Base-by-base conservation (phyloP, 2,888 invertebrate species). In the Aphodius granarius region DNA sequence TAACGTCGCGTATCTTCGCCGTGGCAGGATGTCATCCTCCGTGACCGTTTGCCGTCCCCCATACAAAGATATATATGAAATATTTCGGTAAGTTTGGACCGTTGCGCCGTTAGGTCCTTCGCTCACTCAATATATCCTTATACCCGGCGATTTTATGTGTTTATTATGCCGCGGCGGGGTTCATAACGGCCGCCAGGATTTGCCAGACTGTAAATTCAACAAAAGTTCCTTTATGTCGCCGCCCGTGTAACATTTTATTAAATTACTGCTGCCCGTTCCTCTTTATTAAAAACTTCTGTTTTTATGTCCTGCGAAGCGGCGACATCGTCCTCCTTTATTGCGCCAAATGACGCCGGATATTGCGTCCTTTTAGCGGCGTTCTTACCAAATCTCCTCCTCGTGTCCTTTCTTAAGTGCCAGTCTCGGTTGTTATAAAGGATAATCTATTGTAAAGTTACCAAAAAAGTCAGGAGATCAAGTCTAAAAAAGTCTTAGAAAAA, bases 81-180 rank as follows among this genome's bases (percentile, higher is more conserved):
- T 87, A 86, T 86, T 85, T 85, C 83, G 84, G 84, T 85, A 84
- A 85, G 83, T 85, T 85, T 83, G 81, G 82, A 9, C 78, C 65
- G 71, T 73, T 65, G 20, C 68, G 66, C 68, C 83, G 83, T 83
- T 84, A 83, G 82, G 83, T 68, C 68, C 68, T 22, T 15, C 85
- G 81, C 81, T 86, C 86, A 87, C 86, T 87, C 87, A 86, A 87
- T 87, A 87, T 87, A 87, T 87, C 87, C 87, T 86, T 86, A 87
- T 87, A 87, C 85, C 86, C 85, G 86, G 84, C 86, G 86, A 86
- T 87, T 87, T 87, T 87, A 87, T 86, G 86, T 85, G 85, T 86
- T 86, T 87, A 87, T 87, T 87, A 87, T 87, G 87, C 87, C 82
- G 85, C 85, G 85, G 84, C 83, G 82, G 84, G 85, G 86, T 87